Evolutionary conservation across 2,888 invertebrate species (phyloP), one percentile per base, ranked within the genome.

Genomic region (Sepiola atlantica): DNA sequence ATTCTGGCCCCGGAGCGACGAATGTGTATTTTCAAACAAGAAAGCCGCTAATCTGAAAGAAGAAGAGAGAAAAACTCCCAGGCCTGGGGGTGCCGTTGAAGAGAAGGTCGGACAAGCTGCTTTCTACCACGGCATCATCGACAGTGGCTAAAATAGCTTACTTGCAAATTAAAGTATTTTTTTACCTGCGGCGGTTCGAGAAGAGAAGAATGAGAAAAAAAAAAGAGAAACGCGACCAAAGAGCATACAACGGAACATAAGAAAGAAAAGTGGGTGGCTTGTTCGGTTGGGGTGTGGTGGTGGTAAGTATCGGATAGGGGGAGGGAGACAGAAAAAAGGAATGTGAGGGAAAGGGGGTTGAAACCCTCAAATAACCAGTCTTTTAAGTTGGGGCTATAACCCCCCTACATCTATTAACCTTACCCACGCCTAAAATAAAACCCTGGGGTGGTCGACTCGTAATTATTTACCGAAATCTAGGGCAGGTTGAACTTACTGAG

Each of bases 331-430:
- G 28, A 8, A 16, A 77, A 77, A n/a, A 45, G 45, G 45, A 45
- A 45, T 45, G 45, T 2, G 77, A n/a, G 32, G n/a, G 12, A 77
- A 32, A 16, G n/a, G n/a, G 32, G 32, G n/a, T 32, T n/a, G 77
- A 77, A 77, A 77, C 77, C 77, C 77, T 77, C 32, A 77, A 77
- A 77, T 77, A 77, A 77, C 77, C 77, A 77, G 77, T 77, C 77
- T 77, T 77, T 77, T 77, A n/a, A 77, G 77, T 77, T 77, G n/a
- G 4, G 32, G 77, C n/a, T n/a, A 77, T n/a, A 77, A 32, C 32
- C 18, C 32, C 77, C 16, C 77, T n/a, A 4, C 77, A n/a, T 32
- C 77, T 8, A 45, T 45, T 45, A 45, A 45, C 45, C 45, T 45
- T 77, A 10, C 77, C n/a, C 77, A 77, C 28, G 24, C n/a, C 77